Evolutionary conservation across 2,113 vertebrate species (phyloP), one percentile per base, ranked within the genome.

Genomic region (Dipodomys stephensi): DNA sequence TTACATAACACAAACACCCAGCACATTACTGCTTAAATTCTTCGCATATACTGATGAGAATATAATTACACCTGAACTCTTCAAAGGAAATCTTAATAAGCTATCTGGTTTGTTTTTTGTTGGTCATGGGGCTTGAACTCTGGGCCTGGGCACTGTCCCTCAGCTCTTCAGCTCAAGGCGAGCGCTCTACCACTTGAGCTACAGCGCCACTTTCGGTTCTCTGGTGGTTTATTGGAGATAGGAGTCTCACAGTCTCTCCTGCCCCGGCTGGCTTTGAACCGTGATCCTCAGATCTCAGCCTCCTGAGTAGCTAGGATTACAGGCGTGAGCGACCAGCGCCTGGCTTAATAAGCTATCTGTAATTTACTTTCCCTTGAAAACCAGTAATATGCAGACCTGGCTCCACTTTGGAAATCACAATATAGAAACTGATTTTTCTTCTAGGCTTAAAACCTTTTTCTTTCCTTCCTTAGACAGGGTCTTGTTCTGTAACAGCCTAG

Each of bases 321-420:
- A 35, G 35, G 35, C 35, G 35, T 35, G 35, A 35, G 35, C 35
- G 2, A 35, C 35, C 35, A 35, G 35, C 35, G 35, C 35, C 35
- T 3, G 35, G 35, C 1, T 94, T 64, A 81, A 32, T 64, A 44
- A 77, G 25, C 6, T 77, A 60, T 92, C 60, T 80, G 27, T 39
- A 57, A 65, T 18, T 83, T 28, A 78, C 57, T 73, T 49, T 86
- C 22, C 82, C 94, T 81, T 71, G 72, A 86, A 91, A 96, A 89
- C 4, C 76, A 88, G 93, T 84, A 9, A 94, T 49, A 15, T 69
- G 12, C 15, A 93, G 32, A 94, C 49, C 46, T 39, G 62, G 67
- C 71, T 73, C 57, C 69, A 68, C 44, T 46, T 73, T 32, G 13
- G 32, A 92, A 86, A 84, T 74, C 35, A 57, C 3, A 71, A 81